Evolutionary conservation across 2,797 vertebrate species (phyloP).

Genomic region (Parambassis ranga): DNA sequence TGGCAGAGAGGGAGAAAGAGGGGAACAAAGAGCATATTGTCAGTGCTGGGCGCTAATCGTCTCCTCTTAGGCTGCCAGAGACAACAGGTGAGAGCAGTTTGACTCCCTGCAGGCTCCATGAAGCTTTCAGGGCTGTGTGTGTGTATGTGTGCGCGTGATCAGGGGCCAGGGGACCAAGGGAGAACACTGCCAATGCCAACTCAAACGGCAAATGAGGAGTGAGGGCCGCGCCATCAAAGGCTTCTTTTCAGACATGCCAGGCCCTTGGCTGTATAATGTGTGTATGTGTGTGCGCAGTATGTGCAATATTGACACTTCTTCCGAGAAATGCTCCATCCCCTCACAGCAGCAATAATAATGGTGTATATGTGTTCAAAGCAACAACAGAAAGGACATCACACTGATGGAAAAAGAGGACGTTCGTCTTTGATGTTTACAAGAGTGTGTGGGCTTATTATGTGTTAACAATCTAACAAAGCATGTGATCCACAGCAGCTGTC

Average conservation of each 20-base stretch:
- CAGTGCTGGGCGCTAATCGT: conserved; percentile 76
- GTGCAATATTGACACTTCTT: conserved; percentile 20
- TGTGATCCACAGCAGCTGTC: conserved; percentile 63
- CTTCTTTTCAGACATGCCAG: conserved; percentile 64
- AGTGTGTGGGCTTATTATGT: conserved; percentile 44
- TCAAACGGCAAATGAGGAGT: conserved; percentile 70
- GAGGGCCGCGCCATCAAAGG: conserved; percentile 65
- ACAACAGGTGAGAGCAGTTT: conserved; percentile 85
- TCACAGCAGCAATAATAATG: conserved; percentile 29
- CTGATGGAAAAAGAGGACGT: background rate
- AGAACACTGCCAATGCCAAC: conserved; percentile 69
- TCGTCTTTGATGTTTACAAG: conserved; percentile 56
- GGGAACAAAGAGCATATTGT: conserved; percentile 81
- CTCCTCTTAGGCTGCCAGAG: conserved; percentile 79
- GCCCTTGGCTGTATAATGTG: conserved; percentile 4
- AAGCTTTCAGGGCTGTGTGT: conserved; percentile 66
- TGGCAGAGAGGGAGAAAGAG: conserved; percentile 56
- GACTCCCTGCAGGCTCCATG: conserved; percentile 78
- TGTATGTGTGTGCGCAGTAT: conserved; percentile 11
- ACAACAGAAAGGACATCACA: conserved; percentile 1
- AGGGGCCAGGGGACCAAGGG: conserved; percentile 43
- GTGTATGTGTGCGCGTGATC: conserved; percentile 13
- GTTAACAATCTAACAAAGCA: conserved; percentile 57
- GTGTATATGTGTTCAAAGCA: conserved; percentile 27
- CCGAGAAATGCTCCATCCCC: conserved; percentile 12